These are phyloP conservation scores for Pseudorhombus dupliciocellatus DNA, from an alignment of 2,113 vertebrate genomes.

Conservation along the genomic window DNA sequence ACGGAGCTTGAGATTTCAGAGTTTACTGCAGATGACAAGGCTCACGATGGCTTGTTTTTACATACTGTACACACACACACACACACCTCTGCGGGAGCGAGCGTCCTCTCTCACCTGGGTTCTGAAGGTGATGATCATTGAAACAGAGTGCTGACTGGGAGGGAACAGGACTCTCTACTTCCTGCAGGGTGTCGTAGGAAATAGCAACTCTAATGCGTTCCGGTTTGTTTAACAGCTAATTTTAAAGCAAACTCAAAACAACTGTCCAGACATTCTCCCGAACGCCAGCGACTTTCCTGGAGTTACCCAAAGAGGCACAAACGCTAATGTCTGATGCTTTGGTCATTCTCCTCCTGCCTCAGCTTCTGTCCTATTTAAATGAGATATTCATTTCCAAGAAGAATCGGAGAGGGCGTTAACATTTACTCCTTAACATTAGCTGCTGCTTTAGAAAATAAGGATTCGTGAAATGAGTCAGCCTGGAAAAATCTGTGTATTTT, in stretches of 20 bases:
- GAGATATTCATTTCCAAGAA: background rate
- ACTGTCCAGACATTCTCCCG: background rate
- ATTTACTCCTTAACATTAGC: background rate
- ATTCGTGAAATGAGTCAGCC: background rate
- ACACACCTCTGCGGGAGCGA: background rate
- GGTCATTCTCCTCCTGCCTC: no score
- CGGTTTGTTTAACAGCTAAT: background rate
- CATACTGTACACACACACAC: background rate
- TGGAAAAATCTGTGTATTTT: background rate
- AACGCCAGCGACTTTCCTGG: no score
- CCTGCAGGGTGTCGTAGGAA: conserved; percentile 8
- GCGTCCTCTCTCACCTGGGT: conserved; percentile 1
- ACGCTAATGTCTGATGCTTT: no score
- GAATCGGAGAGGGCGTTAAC: background rate
- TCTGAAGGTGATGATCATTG: conserved; percentile 7
- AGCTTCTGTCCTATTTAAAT: no score
- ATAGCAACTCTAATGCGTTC: conserved; percentile 7
- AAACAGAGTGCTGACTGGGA: conserved; percentile 6
- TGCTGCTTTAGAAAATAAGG: background rate
- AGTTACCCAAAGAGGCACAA: no score
- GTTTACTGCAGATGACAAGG: conserved; percentile 5
- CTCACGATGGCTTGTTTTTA: background rate
- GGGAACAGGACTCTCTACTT: background rate
- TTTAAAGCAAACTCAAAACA: conserved; percentile 6
- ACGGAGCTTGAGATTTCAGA: background rate